Evolutionary conservation across 2,888 invertebrate species (phyloP).

Genomic region (Melinopterus prodromus): DNA sequence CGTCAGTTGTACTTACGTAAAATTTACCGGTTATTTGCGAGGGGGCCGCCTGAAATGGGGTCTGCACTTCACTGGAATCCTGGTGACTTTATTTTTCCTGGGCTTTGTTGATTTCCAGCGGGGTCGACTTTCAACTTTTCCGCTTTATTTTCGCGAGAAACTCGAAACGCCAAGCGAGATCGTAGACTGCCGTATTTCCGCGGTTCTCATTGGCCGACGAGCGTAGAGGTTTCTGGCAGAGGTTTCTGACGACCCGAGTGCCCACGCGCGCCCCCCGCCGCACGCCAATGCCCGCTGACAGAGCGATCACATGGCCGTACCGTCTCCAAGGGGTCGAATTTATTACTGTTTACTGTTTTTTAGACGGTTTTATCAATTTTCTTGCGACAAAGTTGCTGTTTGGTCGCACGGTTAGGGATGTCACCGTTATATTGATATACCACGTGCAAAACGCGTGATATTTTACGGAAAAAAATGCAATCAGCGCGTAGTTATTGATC

Average conservation of each 20-base stretch:
- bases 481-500: neutral
- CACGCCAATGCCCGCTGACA: conserved; percentile 31
- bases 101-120: conserved; percentile 22
- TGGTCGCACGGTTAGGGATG: neutral
- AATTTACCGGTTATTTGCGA: conserved; percentile 10
- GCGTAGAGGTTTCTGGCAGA: conserved; percentile 60
- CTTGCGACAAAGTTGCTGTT: neutral
- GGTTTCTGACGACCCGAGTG: conserved; percentile 56
- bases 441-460: neutral
- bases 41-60: conserved; percentile 8
- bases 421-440: neutral
- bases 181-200: conserved; percentile 34
- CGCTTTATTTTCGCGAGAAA: conserved; percentile 1
- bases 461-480: neutral
- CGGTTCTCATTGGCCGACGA: conserved; percentile 50
- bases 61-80: neutral
- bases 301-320: conserved; percentile 32
- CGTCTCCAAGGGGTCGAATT: conserved; percentile 26
- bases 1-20: neutral
- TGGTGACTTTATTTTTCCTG: conserved; percentile 15
- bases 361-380: neutral
- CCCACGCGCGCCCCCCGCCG: conserved; percentile 30
- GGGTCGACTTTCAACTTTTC: conserved; percentile 19
- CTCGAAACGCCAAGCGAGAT: conserved; percentile 14
- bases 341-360: neutral